Conservation (phyloP, 2,797 vertebrate genomes). For the Zenarchopterus dispar region DNA sequence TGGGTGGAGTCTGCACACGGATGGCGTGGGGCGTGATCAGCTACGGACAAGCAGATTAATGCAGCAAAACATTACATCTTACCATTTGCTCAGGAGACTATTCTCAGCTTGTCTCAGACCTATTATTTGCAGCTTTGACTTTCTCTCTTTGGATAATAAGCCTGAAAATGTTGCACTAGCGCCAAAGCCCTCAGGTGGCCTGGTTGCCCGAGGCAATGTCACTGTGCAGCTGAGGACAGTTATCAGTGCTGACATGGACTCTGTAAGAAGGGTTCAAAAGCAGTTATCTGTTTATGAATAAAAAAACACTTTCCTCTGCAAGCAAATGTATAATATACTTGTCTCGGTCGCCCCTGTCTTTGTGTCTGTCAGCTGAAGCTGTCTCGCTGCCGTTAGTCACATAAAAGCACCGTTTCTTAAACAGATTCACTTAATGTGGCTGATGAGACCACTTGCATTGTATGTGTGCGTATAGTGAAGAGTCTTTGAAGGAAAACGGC, state of each 20-base stretch:
- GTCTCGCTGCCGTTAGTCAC: constrained; percentile 65
- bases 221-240: constrained; percentile 71
- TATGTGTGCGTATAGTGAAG: constrained; percentile 51
- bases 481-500: constrained; percentile 73
- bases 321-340: constrained; percentile 57
- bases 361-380: constrained; percentile 64
- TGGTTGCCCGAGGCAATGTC: constrained; percentile 73
- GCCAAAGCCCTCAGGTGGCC: constrained; percentile 72
- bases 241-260: constrained; percentile 71
- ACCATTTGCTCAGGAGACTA: constrained; percentile 49
- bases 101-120: constrained; percentile 38
- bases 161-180: constrained; percentile 67
- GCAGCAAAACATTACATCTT: constrained; percentile 50
- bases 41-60: constrained; percentile 75
- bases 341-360: constrained; percentile 58
- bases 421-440: constrained; percentile 68
- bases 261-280: constrained; percentile 67
- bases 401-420: constrained; percentile 76
- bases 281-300: constrained; percentile 77
- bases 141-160: constrained; percentile 70
- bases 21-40: constrained; percentile 98
- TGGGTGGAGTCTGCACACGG: constrained; percentile 93
- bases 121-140: constrained; percentile 61
- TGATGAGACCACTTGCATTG: constrained; percentile 57
- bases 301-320: constrained; percentile 68